phyloP scores from a whole-genome alignment of 2,113 vertebrate genomes.

The Amblyopsis rosae region DNA sequence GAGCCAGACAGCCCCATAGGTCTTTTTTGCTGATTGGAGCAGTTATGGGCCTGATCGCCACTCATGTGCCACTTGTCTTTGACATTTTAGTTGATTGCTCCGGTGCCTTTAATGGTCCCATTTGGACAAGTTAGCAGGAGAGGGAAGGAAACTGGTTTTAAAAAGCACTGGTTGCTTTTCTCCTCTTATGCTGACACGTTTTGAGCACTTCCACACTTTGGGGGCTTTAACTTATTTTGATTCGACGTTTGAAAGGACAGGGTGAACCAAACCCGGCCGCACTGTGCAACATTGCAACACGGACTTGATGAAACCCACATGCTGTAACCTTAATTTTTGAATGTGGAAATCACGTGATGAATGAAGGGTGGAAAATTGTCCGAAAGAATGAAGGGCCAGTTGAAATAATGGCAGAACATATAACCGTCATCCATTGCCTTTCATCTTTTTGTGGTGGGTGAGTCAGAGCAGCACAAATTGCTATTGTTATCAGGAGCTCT shows the following conservation, averaged over 20 bases:
- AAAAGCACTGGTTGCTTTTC: conserved; percentile 9
- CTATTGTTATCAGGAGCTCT: too few species aligned
- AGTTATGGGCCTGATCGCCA: conserved; percentile 66
- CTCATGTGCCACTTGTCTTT: conserved; percentile 66
- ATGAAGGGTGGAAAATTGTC: too few species aligned
- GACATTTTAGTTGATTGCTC: conserved; percentile 75
- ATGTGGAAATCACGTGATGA: too few species aligned
- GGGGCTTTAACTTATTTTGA: background rate
- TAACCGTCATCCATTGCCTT: background rate
- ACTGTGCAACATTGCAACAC: too few species aligned
- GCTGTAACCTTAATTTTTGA: too few species aligned
- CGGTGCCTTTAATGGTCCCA: conserved; percentile 49
- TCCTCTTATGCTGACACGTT: background rate
- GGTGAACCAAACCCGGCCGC: too few species aligned
- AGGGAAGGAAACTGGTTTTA: conserved; percentile 31
- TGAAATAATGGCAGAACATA: background rate
- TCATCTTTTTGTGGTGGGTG: background rate
- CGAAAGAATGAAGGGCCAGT: background rate
- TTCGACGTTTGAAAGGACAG: too few species aligned
- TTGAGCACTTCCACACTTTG: background rate
- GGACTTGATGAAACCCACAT: too few species aligned
- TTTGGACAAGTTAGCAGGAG: conserved; percentile 28
- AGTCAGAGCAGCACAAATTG: too few species aligned
- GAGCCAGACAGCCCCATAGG: conserved; percentile 54
- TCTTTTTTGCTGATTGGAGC: conserved; percentile 73